phyloP scores from a whole-genome alignment of 1,140 invertebrate genomes.

The Metopolophium dirhodum region DNA sequence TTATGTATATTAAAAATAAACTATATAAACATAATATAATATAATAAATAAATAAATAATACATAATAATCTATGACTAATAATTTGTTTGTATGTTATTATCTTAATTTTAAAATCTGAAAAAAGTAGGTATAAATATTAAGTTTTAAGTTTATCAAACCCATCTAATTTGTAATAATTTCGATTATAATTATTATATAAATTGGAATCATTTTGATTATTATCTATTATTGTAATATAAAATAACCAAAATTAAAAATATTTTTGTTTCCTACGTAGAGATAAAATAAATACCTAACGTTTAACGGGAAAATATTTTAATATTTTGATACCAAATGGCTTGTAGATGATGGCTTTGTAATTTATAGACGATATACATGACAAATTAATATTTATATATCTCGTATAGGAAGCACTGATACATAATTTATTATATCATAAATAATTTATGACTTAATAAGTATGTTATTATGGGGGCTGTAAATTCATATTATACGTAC shows the following conservation, averaged over 20 bases:
- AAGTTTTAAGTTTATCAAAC: no score
- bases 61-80: neutral
- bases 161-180: no score
- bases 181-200: no score
- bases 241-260: neutral
- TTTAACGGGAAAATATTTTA: neutral
- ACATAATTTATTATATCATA: constrained; percentile 19
- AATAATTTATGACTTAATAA: constrained; percentile 19
- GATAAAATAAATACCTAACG: neutral
- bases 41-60: neutral
- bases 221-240: no score
- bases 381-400: constrained; percentile 21
- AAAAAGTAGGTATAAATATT: neutral
- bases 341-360: neutral
- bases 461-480: neutral
- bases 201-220: no score
- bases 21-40: neutral
- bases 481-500: neutral
- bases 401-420: neutral
- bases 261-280: neutral
- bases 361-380: neutral
- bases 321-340: neutral
- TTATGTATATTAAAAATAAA: neutral
- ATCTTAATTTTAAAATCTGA: neutral
- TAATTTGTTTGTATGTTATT: neutral